phyloP scores from a whole-genome alignment of 1,140 invertebrate genomes.

The Leptinotarsa lineolata region DNA sequence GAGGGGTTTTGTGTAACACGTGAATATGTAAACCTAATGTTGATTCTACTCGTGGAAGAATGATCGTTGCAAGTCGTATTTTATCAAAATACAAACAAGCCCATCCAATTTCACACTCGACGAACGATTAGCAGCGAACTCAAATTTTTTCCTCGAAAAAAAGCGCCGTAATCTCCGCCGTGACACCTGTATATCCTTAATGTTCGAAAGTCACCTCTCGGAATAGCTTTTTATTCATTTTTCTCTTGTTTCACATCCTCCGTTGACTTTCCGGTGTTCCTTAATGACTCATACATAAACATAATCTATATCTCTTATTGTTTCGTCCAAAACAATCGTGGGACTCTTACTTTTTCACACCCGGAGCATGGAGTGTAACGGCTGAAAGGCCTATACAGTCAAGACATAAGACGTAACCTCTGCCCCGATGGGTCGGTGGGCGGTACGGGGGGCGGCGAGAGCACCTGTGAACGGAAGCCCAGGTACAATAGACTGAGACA shows the following conservation, averaged over 20 bases:
- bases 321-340: constrained; percentile 43
- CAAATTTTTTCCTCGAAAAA: neutral
- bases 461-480: constrained; percentile 43
- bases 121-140: constrained; percentile 8
- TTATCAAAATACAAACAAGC: constrained; percentile 7
- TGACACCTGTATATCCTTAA: constrained; percentile 18
- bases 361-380: constrained; percentile 44
- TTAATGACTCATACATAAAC: constrained; percentile 50
- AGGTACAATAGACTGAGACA: constrained; percentile 41
- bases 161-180: neutral
- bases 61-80: too few species aligned
- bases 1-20: too few species aligned
- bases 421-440: constrained; percentile 36
- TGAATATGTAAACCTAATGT: too few species aligned
- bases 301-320: constrained; percentile 45
- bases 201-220: neutral
- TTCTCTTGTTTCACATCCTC: constrained; percentile 29
- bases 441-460: constrained; percentile 23
- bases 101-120: constrained; percentile 15
- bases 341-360: constrained; percentile 46
- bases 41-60: too few species aligned
- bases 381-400: constrained; percentile 14
- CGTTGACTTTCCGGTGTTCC: constrained; percentile 34
- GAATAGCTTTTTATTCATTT: constrained; percentile 16
- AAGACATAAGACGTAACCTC: constrained; percentile 38